Evolutionary conservation across 1,140 invertebrate genomes (phyloP), one percentile per base, ranked within the genome.

Genomic region (Penaeus vannamei): DNA sequence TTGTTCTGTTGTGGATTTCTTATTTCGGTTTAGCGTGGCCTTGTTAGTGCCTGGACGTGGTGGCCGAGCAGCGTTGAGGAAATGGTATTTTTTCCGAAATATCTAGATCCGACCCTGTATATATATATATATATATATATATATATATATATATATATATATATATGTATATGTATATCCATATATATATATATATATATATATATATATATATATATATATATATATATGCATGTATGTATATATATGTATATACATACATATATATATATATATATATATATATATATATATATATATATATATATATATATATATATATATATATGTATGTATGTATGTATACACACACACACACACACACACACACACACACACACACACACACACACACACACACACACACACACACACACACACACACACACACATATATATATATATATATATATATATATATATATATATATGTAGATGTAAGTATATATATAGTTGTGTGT

Each of bases 281-380:
- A 69, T 69, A 4, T 69, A 69, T 69, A 69, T 69, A 69, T 69
- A 69, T 69, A 69, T 69, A 69, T 4, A 69, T 69, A 4, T 69
- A 69, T 69, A 69, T 4, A 69, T 69, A 69, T 69, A 69, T 69
- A 4, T 69, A 69, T 69, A 69, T 69, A 69, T 69, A 69, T 69
- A 4, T 69, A 69, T 69, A 69, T 4, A 19, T 69, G 29, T 69
- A 69, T 69, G 29, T 69, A 69, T 69, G 19, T 69, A 69, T 69
- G 29, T 69, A 69, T 69, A 69, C 29, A 69, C 29, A 69, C 17
- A 32, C 22, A 29, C 17, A 76, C n/a, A 32, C 22, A 29, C 20
- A 36, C 1, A 20, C 22, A 36, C 72, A 26, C n/a, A 76, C 1
- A 29, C 17, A 20, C 69, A 72, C n/a, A 19, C 36, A 36, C 36